Base-by-base conservation (phyloP, 2,888 invertebrate species). In the Schrankia costaestrigalis region DNA sequence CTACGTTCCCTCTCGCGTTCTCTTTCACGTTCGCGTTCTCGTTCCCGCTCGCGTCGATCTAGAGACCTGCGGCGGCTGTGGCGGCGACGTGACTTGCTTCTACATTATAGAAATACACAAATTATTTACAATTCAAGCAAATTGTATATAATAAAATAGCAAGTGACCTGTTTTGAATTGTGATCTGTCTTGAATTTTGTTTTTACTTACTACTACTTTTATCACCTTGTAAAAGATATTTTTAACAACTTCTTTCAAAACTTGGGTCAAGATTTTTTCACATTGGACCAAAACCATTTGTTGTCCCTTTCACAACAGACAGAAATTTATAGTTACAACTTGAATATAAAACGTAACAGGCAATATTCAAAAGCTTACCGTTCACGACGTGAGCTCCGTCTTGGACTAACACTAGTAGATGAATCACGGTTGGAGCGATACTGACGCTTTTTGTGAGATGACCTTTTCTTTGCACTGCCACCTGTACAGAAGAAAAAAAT, bases 341-440 rank as follows among this genome's bases (percentile, higher is more conserved):
- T n/a, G n/a, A n/a, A n/a, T n/a, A n/a, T n/a, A n/a, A 17, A 17
- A 17, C 7, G 17, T 17, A 5, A 5, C 17, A 17, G 17, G 17
- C 4, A 17, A 17, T 5, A 17, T 17, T 17, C 4, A 17, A 17
- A 4, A 21, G 3, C 26, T 34, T 65, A 90, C 80, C 91, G 86
- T 35, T 91, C 91, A 27, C 91, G 80, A 19, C 91, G 90, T 0
- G 87, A 80, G 53, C 89, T 88, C 21, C 87, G 80, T 14, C 87
- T 73, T 1, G 82, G 89, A 38, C 82, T 90, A 18, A 75, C 85
- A 56, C 92, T 92, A 13, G 90, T 91, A 1, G 93, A 94, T 2
- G 94, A 95, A 64, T 95, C 95, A 39, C 94, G 93, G 68, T 96
- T 95, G 34, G 94, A 95, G 8, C 96, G 90, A 70, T 97, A 97